Conservation (phyloP, 2,797 vertebrate genomes). For the Aldrovandia affinis region DNA sequence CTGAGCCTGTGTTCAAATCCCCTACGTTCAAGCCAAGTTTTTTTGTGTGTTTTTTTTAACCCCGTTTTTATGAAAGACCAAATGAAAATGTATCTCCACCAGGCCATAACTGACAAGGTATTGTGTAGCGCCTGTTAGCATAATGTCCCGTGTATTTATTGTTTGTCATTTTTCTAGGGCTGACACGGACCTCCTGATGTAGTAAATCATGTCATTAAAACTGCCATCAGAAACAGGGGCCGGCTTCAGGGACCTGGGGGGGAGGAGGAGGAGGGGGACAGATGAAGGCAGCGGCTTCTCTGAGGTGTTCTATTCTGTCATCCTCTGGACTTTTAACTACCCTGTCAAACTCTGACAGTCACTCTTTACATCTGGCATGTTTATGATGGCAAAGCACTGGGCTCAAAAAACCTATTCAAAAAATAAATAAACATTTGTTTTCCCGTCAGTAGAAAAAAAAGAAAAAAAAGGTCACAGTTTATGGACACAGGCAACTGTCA, state of each 20-base stretch:
- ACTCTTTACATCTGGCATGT: slow-evolving; percentile 69
- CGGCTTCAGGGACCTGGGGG: slow-evolving; percentile 60
- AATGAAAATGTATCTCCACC: slow-evolving; percentile 85
- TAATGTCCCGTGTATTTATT: slow-evolving; percentile 82
- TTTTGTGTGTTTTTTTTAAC: slow-evolving; percentile 57
- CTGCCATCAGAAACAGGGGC: slow-evolving; percentile 77
- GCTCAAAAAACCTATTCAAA: slow-evolving; percentile 63
- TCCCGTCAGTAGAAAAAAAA: neutral
- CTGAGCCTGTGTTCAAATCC: slow-evolving; percentile 75
- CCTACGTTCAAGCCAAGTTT: slow-evolving; percentile 73
- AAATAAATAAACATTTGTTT: slow-evolving; percentile 31
- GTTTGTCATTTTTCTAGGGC: slow-evolving; percentile 88
- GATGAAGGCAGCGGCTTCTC: slow-evolving; percentile 74
- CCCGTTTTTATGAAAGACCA: slow-evolving; percentile 72
- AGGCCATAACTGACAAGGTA: slow-evolving; percentile 79
- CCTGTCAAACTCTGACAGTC: slow-evolving; percentile 78
- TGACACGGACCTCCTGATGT: slow-evolving; percentile 71
- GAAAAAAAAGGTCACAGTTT: neutral
- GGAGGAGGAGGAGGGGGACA: slow-evolving; percentile 56
- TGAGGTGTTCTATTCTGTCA: slow-evolving; percentile 73
- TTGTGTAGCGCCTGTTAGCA: slow-evolving; percentile 80
- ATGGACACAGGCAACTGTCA: neutral
- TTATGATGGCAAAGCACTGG: slow-evolving; percentile 69
- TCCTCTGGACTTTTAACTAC: slow-evolving; percentile 71
- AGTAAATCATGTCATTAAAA: slow-evolving; percentile 89